Percentiles rank a stretch among this genome's conserved stretches.
Conservation (phyloP, 2,113 vertebrate genomes). For the Dasyprocta punctata region DNA sequence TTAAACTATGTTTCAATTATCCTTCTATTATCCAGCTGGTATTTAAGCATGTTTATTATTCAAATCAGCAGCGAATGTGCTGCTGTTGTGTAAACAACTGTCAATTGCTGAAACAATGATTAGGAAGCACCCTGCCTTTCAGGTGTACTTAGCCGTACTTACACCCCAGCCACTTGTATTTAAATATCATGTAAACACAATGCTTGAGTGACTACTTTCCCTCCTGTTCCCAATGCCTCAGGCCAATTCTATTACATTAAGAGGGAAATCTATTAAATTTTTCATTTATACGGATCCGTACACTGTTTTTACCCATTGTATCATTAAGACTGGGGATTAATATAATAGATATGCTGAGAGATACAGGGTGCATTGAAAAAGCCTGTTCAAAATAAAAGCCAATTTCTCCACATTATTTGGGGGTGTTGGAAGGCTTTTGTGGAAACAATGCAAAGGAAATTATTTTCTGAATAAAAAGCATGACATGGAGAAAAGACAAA, state of each 20-base stretch:
- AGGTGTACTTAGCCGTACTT: constrained; percentile 91
- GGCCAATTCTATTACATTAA: constrained; percentile 91
- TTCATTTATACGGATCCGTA: constrained; percentile 90
- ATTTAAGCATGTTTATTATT: constrained; percentile 93
- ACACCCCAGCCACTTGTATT: constrained; percentile 89
- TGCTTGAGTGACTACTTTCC: constrained; percentile 89
- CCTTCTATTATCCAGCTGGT: constrained; percentile 92
- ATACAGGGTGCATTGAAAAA: constrained; percentile 83
- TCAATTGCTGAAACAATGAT: constrained; percentile 93
- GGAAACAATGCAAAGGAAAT: constrained; percentile 88
- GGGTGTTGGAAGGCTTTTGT: constrained; percentile 86
- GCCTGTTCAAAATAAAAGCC: constrained; percentile 86
- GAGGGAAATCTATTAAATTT: constrained; percentile 91
- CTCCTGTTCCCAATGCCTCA: constrained; percentile 84
- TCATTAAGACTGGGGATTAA: constrained; percentile 88
- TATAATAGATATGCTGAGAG: constrained; percentile 87
- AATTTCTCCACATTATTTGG: constrained; percentile 87
- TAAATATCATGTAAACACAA: constrained; percentile 91
- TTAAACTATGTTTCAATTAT: constrained; percentile 93
- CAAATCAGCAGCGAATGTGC: constrained; percentile 91
- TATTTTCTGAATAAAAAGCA: constrained; percentile 84
- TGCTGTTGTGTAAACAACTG: constrained; percentile 93
- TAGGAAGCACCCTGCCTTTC: constrained; percentile 90
- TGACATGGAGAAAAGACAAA: constrained; percentile 77
- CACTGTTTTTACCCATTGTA: constrained; percentile 90